Evolutionary conservation across 2,797 vertebrate genomes (phyloP), one percentile per base, ranked within the genome.

Genomic region (Crypturellus tataupa): DNA sequence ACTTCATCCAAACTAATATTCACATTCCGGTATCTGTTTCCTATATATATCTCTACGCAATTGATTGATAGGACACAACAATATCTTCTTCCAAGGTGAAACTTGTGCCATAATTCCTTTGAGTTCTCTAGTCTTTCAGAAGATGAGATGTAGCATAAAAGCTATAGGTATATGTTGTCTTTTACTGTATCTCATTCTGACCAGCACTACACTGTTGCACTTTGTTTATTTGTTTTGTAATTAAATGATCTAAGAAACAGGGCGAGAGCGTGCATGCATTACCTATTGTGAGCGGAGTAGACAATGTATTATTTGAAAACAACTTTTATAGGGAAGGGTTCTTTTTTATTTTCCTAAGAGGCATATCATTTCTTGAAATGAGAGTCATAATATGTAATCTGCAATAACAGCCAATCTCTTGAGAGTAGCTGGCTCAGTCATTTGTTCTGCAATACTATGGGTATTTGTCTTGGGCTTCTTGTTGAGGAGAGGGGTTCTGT

Each of bases 301-400:
- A 40, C 84, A 67, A 62, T 35, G 6, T 78, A 21, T 91, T 90
- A 35, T 10, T 44, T 87, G 47, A 62, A 83, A 72, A 69, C 17
- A 62, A 7, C 4, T 33, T 40, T 12, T 69, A 63, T 76, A 69
- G 56, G 84, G 25, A 27, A 82, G 80, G 80, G 56, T 68, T 12
- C 46, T 58, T 40, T 4, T 21, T 87, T 91, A 72, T 87, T 86
- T 94, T 92, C 35, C n/a, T 39, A 56, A 89, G 59, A 67, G 64
- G 19, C 14, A 29, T 55, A 55, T 72, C 35, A 72, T 35, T 29
- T 29, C 24, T 37, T 67, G 62, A 94, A 90, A 42, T 10, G 17
- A 47, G 63, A 86, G 10, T 37, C 5, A 16, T 44, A 35, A 31
- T 79, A 80, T 14, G 5, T 55, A 4, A 87, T 84, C 67, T 83